These are phyloP conservation scores for Eilema caniola DNA, from an alignment of 2,888 invertebrate species.

Conservation along the genomic window DNA sequence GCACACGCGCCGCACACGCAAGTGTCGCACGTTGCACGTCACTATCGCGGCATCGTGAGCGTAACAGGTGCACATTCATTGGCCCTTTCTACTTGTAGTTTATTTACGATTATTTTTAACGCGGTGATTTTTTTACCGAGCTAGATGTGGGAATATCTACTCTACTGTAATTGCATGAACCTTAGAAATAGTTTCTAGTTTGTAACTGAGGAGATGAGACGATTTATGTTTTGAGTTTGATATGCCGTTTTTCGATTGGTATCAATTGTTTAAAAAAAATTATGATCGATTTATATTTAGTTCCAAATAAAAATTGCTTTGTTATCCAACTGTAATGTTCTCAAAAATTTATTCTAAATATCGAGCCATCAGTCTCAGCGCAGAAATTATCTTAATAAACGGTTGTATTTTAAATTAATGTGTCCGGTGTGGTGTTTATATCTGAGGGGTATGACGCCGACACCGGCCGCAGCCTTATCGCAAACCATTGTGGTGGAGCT, in stretches of 20 bases:
- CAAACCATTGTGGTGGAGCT: slow-evolving; percentile 22
- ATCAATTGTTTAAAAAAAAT: slow-evolving; percentile 28
- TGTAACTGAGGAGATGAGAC: slow-evolving; percentile 65
- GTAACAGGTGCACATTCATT: slow-evolving; percentile 57
- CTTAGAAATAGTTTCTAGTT: slow-evolving; percentile 74
- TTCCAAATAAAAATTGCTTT: slow-evolving; percentile 27
- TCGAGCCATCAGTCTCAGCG: slow-evolving; percentile 50
- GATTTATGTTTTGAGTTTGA: slow-evolving; percentile 44
- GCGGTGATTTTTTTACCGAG: slow-evolving; percentile 51
- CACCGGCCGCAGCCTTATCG: slow-evolving; percentile 21
- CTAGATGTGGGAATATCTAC: slow-evolving; percentile 60
- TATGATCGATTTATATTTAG: slow-evolving; percentile 36
- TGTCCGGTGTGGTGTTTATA: slow-evolving; percentile 27
- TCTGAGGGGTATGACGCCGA: slow-evolving; percentile 24
- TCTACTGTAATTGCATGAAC: slow-evolving; percentile 73
- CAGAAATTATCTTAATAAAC: slow-evolving; percentile 31
- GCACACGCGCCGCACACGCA: neutral
- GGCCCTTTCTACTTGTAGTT: slow-evolving; percentile 62
- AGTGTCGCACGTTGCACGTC: slow-evolving; percentile 63
- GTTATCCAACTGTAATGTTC: slow-evolving; percentile 24
- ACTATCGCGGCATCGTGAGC: slow-evolving; percentile 17
- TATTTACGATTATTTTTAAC: slow-evolving; percentile 53
- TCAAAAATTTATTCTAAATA: slow-evolving; percentile 23
- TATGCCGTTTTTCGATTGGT: slow-evolving; percentile 36
- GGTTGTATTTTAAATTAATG: slow-evolving; percentile 27